These are phyloP conservation scores for Pseudorhiza aurosa DNA, from an alignment of 30 jellyfish, hydroid and myxozoan species.

Conservation along the genomic window DNA sequence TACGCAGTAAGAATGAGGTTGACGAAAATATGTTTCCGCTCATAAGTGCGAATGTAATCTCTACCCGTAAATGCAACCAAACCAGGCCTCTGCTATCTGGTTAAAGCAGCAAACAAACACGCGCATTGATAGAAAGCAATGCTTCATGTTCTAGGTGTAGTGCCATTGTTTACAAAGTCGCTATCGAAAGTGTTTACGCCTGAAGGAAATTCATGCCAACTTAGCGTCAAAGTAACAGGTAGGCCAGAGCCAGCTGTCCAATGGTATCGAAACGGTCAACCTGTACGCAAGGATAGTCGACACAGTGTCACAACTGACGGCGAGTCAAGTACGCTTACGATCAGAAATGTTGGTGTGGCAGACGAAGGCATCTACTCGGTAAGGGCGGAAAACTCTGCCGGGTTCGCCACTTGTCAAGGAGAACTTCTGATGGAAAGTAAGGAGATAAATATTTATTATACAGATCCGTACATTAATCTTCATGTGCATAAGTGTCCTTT, in stretches of 20 bases:
- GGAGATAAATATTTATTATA: not conserved
- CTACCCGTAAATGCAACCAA: too few relatives aligned
- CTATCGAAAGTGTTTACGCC: slow-evolving; percentile 50
- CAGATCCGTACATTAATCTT: too few relatives aligned
- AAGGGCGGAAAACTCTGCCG: slow-evolving; percentile 76
- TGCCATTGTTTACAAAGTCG: slow-evolving; percentile 71
- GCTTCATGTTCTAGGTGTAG: slow-evolving; percentile 34
- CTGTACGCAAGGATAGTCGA: slow-evolving; percentile 84
- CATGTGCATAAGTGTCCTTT: too few relatives aligned
- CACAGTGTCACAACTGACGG: slow-evolving; percentile 72
- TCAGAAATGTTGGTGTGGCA: slow-evolving; percentile 71
- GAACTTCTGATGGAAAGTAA: slow-evolving; percentile 93
- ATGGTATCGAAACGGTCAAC: slow-evolving; percentile 96
- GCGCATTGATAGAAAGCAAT: too few relatives aligned
- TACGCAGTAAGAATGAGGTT: too few relatives aligned
- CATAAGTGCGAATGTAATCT: too few relatives aligned
- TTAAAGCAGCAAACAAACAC: too few relatives aligned
- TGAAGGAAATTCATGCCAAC: slow-evolving; percentile 86
- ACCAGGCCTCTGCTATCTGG: too few relatives aligned
- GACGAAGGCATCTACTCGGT: slow-evolving; percentile 98
- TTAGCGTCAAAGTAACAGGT: slow-evolving; percentile 78
- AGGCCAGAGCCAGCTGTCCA: slow-evolving; percentile 87
- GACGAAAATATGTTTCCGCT: too few relatives aligned
- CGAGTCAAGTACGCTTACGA: slow-evolving; percentile 44
- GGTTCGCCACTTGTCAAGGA: slow-evolving; percentile 93